These are phyloP conservation scores for Rhamnusium bicolor DNA, from an alignment of 2,888 invertebrate species.

Conservation along the genomic window DNA sequence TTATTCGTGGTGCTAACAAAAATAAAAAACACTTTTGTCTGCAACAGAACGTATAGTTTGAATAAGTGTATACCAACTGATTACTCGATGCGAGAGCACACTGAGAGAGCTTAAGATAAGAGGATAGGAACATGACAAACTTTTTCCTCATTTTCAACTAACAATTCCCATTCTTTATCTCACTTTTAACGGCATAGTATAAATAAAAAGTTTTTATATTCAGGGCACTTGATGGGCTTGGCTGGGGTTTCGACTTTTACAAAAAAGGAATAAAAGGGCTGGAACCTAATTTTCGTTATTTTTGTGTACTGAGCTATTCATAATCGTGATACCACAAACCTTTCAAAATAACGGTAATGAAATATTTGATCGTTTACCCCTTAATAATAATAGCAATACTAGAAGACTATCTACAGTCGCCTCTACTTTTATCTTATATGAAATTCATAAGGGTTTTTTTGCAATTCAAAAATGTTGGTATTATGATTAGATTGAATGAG, in stretches of 20 bases:
- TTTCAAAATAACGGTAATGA: too few species aligned
- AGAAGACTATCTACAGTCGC: too few species aligned
- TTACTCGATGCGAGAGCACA: conserved; percentile 5
- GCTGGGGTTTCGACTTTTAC: not conserved
- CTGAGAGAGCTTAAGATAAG: conserved; percentile 13
- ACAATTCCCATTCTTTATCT: conserved; percentile 1
- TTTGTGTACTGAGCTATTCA: too few species aligned
- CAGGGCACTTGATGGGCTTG: not conserved
- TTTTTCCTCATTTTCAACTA: conserved; percentile 4
- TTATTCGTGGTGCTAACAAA: conserved; percentile 11
- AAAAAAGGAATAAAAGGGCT: not conserved
- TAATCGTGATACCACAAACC: too few species aligned
- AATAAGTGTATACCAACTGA: not conserved
- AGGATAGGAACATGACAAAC: conserved; percentile 12
- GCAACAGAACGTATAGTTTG: not conserved
- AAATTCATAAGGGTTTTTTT: too few species aligned
- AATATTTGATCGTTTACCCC: too few species aligned
- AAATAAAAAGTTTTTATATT: not conserved
- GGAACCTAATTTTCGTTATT: not conserved
- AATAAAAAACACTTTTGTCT: conserved; percentile 22
- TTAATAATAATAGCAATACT: too few species aligned
- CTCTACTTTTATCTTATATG: too few species aligned
- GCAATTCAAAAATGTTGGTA: too few species aligned
- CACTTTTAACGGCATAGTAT: not conserved
- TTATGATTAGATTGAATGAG: too few species aligned